These are phyloP conservation scores for Pseudococcus viburni DNA, from an alignment of 2,888 invertebrate species.

Conservation along the genomic window DNA sequence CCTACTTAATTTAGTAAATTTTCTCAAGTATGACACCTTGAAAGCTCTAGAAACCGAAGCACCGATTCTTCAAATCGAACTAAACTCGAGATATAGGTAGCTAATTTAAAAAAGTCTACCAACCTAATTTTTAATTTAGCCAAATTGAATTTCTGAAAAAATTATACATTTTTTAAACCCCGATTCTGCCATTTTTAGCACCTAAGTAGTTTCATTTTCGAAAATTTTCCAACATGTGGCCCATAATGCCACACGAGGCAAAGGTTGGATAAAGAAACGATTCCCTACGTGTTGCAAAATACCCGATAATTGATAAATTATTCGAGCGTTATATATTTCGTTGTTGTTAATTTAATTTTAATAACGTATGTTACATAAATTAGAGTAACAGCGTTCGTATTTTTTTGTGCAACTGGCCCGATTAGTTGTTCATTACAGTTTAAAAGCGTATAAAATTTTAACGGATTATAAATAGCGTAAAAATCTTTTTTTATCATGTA, in stretches of 20 bases:
- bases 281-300: not conserved
- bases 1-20: not conserved
- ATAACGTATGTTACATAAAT: slow-evolving; percentile 48
- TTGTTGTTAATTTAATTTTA: slow-evolving; percentile 44
- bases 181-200: not conserved
- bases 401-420: slow-evolving; percentile 10
- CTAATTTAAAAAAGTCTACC: too few relatives aligned
- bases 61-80: too few relatives aligned
- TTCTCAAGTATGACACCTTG: not conserved
- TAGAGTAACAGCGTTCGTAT: not conserved
- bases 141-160: too few relatives aligned
- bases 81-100: too few relatives aligned
- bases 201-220: not conserved
- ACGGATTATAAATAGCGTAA: slow-evolving; percentile 47
- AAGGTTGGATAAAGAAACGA: not conserved
- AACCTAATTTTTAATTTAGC: too few relatives aligned
- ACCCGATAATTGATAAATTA: slow-evolving; percentile 43
- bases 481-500: slow-evolving; percentile 9
- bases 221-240: not conserved
- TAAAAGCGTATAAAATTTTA: slow-evolving; percentile 43
- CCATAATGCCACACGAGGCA: not conserved
- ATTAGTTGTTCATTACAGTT: slow-evolving; percentile 48
- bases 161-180: too few relatives aligned
- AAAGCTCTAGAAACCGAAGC: too few relatives aligned
- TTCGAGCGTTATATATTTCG: slow-evolving; percentile 15